Evolutionary conservation across 2,113 vertebrate species (phyloP).

Genomic region (Neodon shergylaensis): DNA sequence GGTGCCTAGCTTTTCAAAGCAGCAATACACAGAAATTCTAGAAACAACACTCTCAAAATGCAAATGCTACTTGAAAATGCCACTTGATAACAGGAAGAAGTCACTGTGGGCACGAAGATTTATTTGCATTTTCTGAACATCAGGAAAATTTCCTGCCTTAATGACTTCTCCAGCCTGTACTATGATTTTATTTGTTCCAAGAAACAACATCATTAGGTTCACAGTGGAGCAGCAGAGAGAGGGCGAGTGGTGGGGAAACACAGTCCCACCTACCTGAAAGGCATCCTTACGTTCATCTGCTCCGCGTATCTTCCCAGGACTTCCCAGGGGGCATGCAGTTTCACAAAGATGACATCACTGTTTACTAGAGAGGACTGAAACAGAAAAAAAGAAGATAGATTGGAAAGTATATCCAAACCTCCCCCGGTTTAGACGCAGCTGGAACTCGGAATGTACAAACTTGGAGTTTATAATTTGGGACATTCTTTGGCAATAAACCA

Average conservation of each 20-base stretch:
- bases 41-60: not conserved
- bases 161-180: slow-evolving; percentile 45
- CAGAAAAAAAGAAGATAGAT: slow-evolving; percentile 81
- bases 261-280: slow-evolving; percentile 92
- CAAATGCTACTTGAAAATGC: slow-evolving; percentile 40
- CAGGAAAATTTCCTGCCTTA: not conserved
- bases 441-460: not conserved
- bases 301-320: slow-evolving; percentile 97
- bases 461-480: not conserved
- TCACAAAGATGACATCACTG: slow-evolving; percentile 96
- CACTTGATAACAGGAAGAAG: slow-evolving; percentile 6
- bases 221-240: slow-evolving; percentile 8
- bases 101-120: slow-evolving; percentile 14
- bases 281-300: slow-evolving; percentile 98
- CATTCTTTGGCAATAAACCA: not conserved
- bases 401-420: slow-evolving; percentile 67
- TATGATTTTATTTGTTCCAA: slow-evolving; percentile 48
- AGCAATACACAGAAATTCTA: not conserved
- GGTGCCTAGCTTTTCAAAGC: not conserved
- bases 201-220: slow-evolving; percentile 35
- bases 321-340: slow-evolving; percentile 96
- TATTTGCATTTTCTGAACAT: slow-evolving; percentile 59
- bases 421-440: not conserved
- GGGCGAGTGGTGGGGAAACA: not conserved
- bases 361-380: slow-evolving; percentile 94